phyloP scores from a whole-genome alignment of 2,797 vertebrate species.

The Glossophaga mutica region DNA sequence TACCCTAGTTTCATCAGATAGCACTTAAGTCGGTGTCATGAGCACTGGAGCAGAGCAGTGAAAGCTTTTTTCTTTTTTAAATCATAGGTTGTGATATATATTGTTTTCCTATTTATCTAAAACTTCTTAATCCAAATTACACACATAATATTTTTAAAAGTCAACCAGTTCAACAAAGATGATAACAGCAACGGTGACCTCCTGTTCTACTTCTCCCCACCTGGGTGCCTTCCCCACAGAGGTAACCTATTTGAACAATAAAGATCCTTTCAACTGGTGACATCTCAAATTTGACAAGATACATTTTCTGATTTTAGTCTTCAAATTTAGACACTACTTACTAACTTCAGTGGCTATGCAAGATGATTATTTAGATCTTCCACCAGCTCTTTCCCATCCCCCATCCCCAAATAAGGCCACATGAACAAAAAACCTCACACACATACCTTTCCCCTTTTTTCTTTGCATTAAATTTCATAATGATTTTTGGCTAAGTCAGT shows the following conservation, averaged over 20 bases:
- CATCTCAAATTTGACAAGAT: background rate
- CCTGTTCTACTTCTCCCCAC: background rate
- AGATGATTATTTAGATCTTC: background rate
- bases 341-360: background rate
- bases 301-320: conserved; percentile 11
- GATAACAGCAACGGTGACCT: background rate
- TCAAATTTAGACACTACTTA: background rate
- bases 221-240: background rate
- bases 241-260: background rate
- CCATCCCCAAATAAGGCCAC: background rate
- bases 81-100: background rate
- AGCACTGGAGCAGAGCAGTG: background rate
- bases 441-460: background rate
- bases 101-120: background rate
- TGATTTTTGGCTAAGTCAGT: background rate
- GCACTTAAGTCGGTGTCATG: background rate
- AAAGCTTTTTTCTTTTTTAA: background rate
- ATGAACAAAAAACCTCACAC: background rate
- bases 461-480: background rate
- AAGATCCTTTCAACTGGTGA: background rate
- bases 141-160: background rate
- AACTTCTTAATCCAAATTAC: background rate
- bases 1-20: background rate
- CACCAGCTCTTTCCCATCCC: background rate
- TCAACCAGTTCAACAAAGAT: background rate